Conservation (phyloP, 2,888 invertebrate species). For the Sinopyrophorus schimmeli region DNA sequence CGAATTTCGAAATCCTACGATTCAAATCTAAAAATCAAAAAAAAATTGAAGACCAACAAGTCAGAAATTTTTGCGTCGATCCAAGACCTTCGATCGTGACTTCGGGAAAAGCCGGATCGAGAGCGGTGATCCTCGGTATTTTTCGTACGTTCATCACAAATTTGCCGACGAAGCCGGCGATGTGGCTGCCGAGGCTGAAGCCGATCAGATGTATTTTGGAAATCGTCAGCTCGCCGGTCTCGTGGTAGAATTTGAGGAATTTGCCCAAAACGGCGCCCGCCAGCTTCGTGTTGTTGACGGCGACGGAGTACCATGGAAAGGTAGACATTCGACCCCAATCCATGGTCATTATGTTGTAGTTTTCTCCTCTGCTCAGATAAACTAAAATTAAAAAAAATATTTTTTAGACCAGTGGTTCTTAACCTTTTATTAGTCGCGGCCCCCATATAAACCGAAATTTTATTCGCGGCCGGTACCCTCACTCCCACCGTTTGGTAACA, state of each 20-base stretch:
- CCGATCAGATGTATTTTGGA: constrained; percentile 69
- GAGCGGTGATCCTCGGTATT: constrained; percentile 50
- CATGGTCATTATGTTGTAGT: constrained; percentile 74
- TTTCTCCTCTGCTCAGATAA: constrained; percentile 63
- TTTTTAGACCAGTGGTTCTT: too few relatives aligned
- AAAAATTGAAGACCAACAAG: not conserved
- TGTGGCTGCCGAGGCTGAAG: constrained; percentile 74
- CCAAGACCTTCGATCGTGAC: constrained; percentile 49
- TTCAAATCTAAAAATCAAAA: constrained; percentile 11
- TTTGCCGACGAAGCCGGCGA: constrained; percentile 77
- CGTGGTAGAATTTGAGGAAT: constrained; percentile 68
- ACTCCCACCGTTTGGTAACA: too few relatives aligned
- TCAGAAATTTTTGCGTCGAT: too few relatives aligned
- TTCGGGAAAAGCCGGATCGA: constrained; percentile 86
- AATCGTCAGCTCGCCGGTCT: constrained; percentile 60
- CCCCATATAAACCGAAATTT: too few relatives aligned
- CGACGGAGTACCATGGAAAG: constrained; percentile 78
- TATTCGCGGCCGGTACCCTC: too few relatives aligned
- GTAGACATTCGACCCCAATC: constrained; percentile 76
- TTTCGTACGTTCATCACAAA: constrained; percentile 55
- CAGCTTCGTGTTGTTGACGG: constrained; percentile 70
- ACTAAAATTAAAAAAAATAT: too few relatives aligned
- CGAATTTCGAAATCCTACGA: constrained; percentile 40
- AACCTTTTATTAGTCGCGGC: too few relatives aligned
- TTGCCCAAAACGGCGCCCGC: constrained; percentile 68